These are phyloP conservation scores for Ptyas mucosa DNA, from an alignment of 2,113 vertebrate genomes.

Conservation along the genomic window DNA sequence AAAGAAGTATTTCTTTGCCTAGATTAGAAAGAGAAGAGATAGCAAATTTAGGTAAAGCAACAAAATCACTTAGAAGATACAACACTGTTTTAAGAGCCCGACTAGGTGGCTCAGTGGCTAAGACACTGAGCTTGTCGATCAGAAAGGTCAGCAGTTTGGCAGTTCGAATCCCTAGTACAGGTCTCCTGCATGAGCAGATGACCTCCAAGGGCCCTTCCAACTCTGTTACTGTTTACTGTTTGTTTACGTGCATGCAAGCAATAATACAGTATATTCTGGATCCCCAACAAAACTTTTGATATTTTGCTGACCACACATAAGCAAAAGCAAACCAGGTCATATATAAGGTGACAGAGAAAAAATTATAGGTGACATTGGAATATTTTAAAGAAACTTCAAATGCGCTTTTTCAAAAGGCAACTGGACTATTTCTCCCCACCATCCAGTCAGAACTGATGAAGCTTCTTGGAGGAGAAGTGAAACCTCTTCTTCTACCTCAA, in stretches of 20 bases:
- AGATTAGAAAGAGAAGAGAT: too few relatives aligned
- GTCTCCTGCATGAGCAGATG: too few relatives aligned
- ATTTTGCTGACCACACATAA: neutral
- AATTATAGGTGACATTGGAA: neutral
- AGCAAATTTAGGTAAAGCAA: too few relatives aligned
- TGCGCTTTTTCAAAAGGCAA: neutral
- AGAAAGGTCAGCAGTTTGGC: too few relatives aligned
- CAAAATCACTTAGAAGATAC: neutral
- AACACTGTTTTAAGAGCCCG: neutral
- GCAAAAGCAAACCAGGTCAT: neutral
- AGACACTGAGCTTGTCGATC: too few relatives aligned
- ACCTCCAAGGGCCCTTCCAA: too few relatives aligned
- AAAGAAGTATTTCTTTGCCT: neutral
- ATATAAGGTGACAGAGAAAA: neutral
- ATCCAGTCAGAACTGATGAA: neutral
- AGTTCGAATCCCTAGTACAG: too few relatives aligned
- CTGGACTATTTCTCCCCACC: neutral
- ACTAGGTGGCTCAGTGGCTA: too few relatives aligned
- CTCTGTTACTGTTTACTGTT: too few relatives aligned
- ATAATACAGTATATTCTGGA: neutral
- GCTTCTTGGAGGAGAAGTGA: neutral
- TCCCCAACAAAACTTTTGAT: neutral
- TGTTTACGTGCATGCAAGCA: neutral
- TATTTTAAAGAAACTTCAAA: neutral
- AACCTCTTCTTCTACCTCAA: neutral